Percentiles rank a stretch among this genome's conserved stretches.
These are phyloP conservation scores for Andricus curvator DNA, from an alignment of 2,888 invertebrate genomes.

Conservation along the genomic window DNA sequence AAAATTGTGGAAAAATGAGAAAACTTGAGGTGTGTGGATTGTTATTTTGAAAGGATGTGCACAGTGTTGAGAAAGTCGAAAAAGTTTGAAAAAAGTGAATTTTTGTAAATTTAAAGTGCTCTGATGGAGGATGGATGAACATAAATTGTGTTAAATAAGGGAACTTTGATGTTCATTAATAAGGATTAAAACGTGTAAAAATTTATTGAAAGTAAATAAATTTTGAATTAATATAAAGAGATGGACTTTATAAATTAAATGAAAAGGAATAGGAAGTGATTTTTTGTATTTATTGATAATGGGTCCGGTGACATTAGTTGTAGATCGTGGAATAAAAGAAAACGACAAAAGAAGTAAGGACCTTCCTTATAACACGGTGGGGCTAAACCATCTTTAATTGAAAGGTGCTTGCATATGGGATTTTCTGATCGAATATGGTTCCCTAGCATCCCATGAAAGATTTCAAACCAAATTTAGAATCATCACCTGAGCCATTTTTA, in stretches of 20 bases:
- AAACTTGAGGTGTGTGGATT: slow-evolving; percentile 13
- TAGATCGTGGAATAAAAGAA: slow-evolving; percentile 70
- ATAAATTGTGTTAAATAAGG: not conserved
- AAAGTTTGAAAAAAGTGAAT: not conserved
- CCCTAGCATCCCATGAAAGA: no score
- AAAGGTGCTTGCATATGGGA: no score
- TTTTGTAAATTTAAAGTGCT: not conserved
- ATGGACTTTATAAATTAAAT: no score
- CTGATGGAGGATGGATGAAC: not conserved
- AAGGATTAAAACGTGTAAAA: not conserved
- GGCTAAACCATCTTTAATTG: no score
- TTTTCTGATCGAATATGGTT: no score
- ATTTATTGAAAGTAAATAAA: no score
- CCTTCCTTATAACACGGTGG: no score
- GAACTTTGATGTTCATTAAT: not conserved
- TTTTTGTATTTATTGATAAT: slow-evolving; percentile 56
- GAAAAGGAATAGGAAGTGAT: not conserved
- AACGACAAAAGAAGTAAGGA: slow-evolving; percentile 36
- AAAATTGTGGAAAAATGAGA: not conserved
- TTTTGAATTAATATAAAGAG: no score
- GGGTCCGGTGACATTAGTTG: slow-evolving; percentile 67
- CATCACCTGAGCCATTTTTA: no score
- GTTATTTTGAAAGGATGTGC: not conserved
- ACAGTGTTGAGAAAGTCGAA: not conserved
- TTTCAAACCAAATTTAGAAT: no score